phyloP scores from a whole-genome alignment of 2,113 vertebrate genomes.

The Climacteris rufus region DNA sequence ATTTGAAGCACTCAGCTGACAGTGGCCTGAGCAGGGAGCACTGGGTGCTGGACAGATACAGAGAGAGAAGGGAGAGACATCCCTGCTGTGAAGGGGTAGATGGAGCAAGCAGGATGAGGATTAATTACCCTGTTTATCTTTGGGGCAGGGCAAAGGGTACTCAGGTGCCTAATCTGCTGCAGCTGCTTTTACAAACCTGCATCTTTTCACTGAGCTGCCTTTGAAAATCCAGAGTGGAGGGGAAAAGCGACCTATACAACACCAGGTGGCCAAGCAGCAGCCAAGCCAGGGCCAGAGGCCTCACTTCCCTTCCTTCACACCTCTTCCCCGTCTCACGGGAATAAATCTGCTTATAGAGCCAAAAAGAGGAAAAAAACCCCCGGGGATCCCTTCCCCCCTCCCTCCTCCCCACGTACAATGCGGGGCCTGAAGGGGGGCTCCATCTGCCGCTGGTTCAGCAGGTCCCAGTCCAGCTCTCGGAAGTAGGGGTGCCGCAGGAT shows the following conservation, averaged over 20 bases:
- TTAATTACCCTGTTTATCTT: not conserved
- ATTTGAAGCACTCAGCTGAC: not conserved
- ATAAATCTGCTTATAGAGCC: not conserved
- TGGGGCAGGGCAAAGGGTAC: not conserved
- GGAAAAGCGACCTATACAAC: too few species aligned
- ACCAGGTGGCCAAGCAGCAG: not conserved
- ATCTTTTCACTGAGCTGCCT: not conserved
- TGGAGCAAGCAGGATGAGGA: not conserved
- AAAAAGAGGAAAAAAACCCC: accelerated
- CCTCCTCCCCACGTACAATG: slow-evolving; percentile 79
- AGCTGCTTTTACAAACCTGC: not conserved
- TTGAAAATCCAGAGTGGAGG: not conserved
- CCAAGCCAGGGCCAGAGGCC: not conserved
- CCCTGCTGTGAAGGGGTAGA: not conserved
- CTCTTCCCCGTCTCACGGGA: not conserved
- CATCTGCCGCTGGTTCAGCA: slow-evolving; percentile 84
- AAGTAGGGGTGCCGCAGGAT: slow-evolving; percentile 89
- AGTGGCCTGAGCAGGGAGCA: not conserved
- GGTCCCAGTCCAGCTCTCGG: slow-evolving; percentile 86
- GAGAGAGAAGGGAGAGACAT: not conserved
- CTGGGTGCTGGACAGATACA: not conserved
- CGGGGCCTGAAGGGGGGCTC: slow-evolving; percentile 94
- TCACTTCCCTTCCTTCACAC: not conserved
- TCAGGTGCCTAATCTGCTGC: not conserved
- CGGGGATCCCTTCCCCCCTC: not conserved